These are phyloP conservation scores for Poeciliopsis occidentalis DNA, from an alignment of 2,113 vertebrate genomes.

Conservation along the genomic window DNA sequence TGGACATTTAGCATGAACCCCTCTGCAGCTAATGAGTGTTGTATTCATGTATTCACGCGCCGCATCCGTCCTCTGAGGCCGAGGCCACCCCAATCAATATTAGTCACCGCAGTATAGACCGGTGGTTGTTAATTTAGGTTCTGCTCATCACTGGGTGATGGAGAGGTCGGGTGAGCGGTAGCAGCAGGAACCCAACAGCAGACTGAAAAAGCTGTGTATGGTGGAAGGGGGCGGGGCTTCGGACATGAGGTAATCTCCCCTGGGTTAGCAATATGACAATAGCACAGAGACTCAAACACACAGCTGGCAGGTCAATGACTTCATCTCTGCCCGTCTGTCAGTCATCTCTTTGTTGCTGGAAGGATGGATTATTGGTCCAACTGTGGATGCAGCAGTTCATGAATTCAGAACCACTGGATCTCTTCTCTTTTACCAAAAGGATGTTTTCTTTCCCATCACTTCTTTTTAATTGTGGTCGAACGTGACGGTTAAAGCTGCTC, in stretches of 20 bases:
- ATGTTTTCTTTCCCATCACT: neutral
- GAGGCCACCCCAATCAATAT: conserved; percentile 55
- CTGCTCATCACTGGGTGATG: conserved; percentile 26
- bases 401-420: conserved; percentile 21
- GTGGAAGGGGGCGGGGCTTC: conserved; percentile 36
- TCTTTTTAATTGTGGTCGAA: conserved; percentile 5
- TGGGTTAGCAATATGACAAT: conserved; percentile 67
- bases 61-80: conserved; percentile 26
- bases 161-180: neutral
- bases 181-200: conserved; percentile 5
- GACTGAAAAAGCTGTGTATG: conserved; percentile 38
- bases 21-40: conserved; percentile 20
- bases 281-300: conserved; percentile 56
- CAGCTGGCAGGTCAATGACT: conserved; percentile 70
- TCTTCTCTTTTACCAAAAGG: conserved; percentile 13
- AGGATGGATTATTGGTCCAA: conserved; percentile 27
- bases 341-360: conserved; percentile 67
- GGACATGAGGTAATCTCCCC: conserved; percentile 80
- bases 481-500: conserved; percentile 28
- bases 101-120: conserved; percentile 32
- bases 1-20: conserved; percentile 26
- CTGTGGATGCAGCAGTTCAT: conserved; percentile 20
- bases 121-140: conserved; percentile 23
- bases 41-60: conserved; percentile 10
- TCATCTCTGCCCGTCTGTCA: conserved; percentile 67